Percentiles rank a stretch among this genome's conserved stretches.
Conservation (phyloP, 2,113 vertebrate species). For the Poeciliopsis turrubarensis region DNA sequence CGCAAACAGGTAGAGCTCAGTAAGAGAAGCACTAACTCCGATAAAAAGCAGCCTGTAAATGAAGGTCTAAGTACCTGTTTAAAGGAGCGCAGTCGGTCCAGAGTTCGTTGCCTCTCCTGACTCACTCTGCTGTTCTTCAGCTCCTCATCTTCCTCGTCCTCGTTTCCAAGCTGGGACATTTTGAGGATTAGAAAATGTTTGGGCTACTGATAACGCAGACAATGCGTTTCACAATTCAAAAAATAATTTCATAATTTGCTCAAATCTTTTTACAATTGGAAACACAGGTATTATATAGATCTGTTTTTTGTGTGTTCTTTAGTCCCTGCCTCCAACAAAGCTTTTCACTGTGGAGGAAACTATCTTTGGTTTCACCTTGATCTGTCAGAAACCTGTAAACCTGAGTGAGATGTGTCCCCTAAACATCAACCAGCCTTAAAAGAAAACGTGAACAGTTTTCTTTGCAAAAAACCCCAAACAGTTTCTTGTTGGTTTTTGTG, state of each 20-base stretch:
- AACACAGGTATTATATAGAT: background rate
- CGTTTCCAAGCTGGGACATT: conserved; percentile 66
- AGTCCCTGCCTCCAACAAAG: too few relatives aligned
- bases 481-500: too few relatives aligned
- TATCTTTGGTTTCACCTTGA: too few relatives aligned
- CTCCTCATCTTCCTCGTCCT: conserved; percentile 89
- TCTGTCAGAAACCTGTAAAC: background rate
- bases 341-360: too few relatives aligned
- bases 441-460: too few relatives aligned
- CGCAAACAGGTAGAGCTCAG: background rate
- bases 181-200: background rate
- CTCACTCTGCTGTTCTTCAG: conserved; percentile 89
- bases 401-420: background rate
- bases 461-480: too few relatives aligned
- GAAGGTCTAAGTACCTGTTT: conserved; percentile 84
- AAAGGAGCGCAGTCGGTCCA: conserved; percentile 94
- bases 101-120: conserved; percentile 93
- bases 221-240: background rate
- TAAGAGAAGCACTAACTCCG: background rate
- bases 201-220: background rate
- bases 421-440: background rate
- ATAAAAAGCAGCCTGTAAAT: background rate
- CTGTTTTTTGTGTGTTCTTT: background rate
- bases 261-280: background rate
- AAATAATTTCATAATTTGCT: background rate